Percentiles rank a stretch among this genome's conserved stretches.
These are phyloP conservation scores for Nothobranchius kuhntae DNA, from an alignment of 2,113 vertebrate species.

Conservation along the genomic window DNA sequence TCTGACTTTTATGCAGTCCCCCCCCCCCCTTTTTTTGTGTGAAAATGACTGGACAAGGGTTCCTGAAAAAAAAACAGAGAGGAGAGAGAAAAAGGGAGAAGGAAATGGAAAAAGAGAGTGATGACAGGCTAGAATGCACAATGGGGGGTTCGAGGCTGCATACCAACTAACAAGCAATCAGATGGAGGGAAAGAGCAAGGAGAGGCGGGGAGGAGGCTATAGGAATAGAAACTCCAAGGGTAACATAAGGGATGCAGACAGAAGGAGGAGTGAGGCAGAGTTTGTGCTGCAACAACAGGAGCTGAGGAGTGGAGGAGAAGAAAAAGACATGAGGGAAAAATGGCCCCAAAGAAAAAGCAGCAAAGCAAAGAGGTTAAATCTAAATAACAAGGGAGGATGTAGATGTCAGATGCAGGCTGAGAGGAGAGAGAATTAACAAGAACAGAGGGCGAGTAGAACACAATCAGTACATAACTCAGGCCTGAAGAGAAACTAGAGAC, in stretches of 20 bases:
- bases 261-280: background rate
- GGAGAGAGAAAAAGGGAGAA: conserved; percentile 19
- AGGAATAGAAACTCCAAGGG: conserved; percentile 47
- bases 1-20: conserved; percentile 12
- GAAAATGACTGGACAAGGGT: conserved; percentile 32
- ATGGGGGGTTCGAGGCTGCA: conserved; percentile 67
- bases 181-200: conserved; percentile 45
- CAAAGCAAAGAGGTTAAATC: conserved; percentile 12
- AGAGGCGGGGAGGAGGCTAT: conserved; percentile 28
- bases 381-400: conserved; percentile 16
- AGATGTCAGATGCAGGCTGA: background rate
- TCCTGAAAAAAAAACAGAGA: conserved; percentile 22
- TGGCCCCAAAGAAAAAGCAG: background rate
- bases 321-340: conserved; percentile 1
- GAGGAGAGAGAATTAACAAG: background rate
- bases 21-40: conserved; percentile 4
- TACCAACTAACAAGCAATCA: conserved; percentile 74
- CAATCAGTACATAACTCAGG: conserved; percentile 12
- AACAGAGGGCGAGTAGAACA: conserved; percentile 7
- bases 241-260: conserved; percentile 39
- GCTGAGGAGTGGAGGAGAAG: conserved; percentile 8
- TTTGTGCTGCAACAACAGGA: conserved; percentile 25
- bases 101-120: conserved; percentile 62
- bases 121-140: conserved; percentile 72
- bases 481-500: conserved; percentile 4